phyloP scores from a whole-genome alignment of 23 tunicate species.

The Oikopleura vanhoeffeni region DNA sequence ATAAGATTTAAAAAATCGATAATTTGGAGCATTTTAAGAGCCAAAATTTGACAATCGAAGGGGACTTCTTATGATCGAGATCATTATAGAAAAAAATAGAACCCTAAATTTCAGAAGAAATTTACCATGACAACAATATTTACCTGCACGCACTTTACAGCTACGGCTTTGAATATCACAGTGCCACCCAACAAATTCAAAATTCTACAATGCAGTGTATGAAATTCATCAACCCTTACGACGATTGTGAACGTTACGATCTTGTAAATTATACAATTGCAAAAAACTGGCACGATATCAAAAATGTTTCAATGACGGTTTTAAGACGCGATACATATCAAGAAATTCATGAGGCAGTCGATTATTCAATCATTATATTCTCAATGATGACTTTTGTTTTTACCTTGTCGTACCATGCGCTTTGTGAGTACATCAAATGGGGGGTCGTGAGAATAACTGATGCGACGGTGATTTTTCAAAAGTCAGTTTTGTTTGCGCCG shows the following conservation, averaged over 20 bases:
- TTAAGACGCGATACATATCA: not conserved
- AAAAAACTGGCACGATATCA: not conserved
- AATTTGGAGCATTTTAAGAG: too few relatives aligned
- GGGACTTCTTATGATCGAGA: too few relatives aligned
- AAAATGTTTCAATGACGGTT: not conserved
- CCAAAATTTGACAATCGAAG: too few relatives aligned
- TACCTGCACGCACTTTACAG: not conserved
- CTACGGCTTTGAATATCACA: not conserved
- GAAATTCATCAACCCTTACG: not conserved
- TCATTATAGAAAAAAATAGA: too few relatives aligned
- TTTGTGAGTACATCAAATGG: not conserved
- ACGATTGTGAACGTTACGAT: not conserved
- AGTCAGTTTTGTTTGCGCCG: not conserved
- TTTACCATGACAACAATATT: not conserved
- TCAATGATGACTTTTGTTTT: not conserved
- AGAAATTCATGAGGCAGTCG: conserved; percentile 1
- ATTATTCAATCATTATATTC: not conserved
- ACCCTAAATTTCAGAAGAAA: not conserved
- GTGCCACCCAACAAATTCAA: not conserved
- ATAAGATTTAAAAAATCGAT: too few relatives aligned
- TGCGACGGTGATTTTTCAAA: not conserved
- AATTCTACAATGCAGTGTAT: not conserved
- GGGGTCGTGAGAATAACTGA: not conserved
- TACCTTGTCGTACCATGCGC: not conserved
- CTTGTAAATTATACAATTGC: not conserved